These are phyloP conservation scores for Hippocampus kuda DNA, from an alignment of 2,797 vertebrate species.

Conservation along the genomic window DNA sequence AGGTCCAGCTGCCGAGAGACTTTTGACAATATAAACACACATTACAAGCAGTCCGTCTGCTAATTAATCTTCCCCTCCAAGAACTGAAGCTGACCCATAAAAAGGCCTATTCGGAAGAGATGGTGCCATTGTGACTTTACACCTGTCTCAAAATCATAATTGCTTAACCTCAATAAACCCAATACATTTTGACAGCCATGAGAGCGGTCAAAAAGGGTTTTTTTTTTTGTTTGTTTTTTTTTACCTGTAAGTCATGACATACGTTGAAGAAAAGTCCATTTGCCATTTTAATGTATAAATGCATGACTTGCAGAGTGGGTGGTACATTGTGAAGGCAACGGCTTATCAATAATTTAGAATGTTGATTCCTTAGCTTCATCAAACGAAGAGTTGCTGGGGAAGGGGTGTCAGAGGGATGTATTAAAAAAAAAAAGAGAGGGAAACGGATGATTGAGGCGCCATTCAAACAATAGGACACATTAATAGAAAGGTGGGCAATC, in stretches of 20 bases:
- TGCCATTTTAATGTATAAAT: constrained; percentile 59
- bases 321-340: constrained; percentile 22
- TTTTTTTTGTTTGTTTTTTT: constrained; percentile 23
- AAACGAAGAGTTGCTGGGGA: constrained; percentile 21
- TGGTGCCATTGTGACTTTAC: constrained; percentile 13
- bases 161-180: neutral
- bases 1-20: constrained; percentile 24
- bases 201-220: constrained; percentile 23
- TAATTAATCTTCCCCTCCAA: constrained; percentile 42
- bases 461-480: too few relatives aligned
- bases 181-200: constrained; percentile 19
- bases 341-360: constrained; percentile 54
- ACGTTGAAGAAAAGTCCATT: constrained; percentile 12
- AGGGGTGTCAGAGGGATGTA: constrained; percentile 13
- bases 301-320: constrained; percentile 34
- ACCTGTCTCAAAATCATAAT: neutral
- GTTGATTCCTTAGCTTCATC: constrained; percentile 50
- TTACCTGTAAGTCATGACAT: constrained; percentile 32
- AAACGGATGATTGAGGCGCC: constrained; percentile 26
- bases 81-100: constrained; percentile 27
- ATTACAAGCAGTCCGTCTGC: constrained; percentile 37
- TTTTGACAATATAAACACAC: constrained; percentile 39
- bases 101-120: constrained; percentile 12
- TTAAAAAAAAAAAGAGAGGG: constrained; percentile 12
- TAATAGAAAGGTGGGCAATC: constrained; percentile 6